A percentile compares a stretch with the other conserved stretches of the same genome.
These are phyloP conservation scores for Tenodera sinensis DNA, from an alignment of 2,888 invertebrate species.

Conservation along the genomic window DNA sequence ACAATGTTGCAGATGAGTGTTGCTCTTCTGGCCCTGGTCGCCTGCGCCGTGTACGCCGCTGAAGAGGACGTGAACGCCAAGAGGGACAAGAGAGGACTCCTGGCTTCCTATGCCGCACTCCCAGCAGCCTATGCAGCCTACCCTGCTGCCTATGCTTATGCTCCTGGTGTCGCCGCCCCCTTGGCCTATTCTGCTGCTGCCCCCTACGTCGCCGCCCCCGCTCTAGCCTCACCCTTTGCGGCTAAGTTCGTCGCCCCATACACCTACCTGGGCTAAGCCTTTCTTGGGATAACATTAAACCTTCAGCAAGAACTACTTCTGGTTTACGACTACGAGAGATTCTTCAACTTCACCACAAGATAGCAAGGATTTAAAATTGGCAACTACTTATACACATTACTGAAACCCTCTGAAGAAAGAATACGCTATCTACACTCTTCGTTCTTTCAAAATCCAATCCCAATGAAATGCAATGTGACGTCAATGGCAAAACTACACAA, in stretches of 20 bases:
- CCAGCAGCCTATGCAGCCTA: slow-evolving; percentile 19
- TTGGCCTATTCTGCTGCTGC: slow-evolving; percentile 15
- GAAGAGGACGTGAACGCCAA: not conserved
- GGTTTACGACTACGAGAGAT: not conserved
- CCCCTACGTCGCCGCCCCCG: slow-evolving; percentile 1
- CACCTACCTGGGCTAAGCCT: slow-evolving; percentile 20
- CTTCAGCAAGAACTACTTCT: not conserved
- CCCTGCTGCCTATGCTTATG: slow-evolving; percentile 4
- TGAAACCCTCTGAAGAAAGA: too few relatives aligned
- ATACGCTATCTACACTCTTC: too few relatives aligned
- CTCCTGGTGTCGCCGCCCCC: slow-evolving; percentile 1
- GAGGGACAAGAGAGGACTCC: slow-evolving; percentile 19
- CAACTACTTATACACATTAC: too few relatives aligned
- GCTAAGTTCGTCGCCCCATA: slow-evolving; percentile 12
- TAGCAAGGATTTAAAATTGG: too few relatives aligned
- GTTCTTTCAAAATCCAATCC: too few relatives aligned
- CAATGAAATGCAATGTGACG: too few relatives aligned
- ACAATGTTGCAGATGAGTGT: not conserved
- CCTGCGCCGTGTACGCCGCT: not conserved
- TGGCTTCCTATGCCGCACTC: not conserved
- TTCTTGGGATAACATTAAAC: not conserved
- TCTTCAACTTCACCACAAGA: not conserved
- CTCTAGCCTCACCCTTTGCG: not conserved
- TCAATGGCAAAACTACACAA: too few relatives aligned
- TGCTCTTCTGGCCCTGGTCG: not conserved